Base-by-base conservation (phyloP, 2,113 vertebrate genomes). In the Phalacrocorax pelagicus region DNA sequence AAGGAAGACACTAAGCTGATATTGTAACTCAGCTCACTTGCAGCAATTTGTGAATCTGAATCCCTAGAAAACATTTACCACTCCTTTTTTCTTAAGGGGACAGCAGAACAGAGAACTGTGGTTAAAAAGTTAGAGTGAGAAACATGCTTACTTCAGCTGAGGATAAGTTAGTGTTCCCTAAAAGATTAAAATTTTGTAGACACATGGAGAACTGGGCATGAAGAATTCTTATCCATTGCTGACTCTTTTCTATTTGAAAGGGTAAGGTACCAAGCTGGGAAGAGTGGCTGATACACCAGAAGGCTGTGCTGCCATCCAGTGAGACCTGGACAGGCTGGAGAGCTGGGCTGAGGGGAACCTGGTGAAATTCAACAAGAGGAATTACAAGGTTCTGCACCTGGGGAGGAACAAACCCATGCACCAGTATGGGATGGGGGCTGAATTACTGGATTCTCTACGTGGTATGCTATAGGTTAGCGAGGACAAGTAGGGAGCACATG, bases 381-480 rank as follows among this genome's bases (percentile, higher is more conserved):
- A 38, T 10, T 38, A 38, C 38, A 38, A 38, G 38, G 38, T 38
- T 38, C 38, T 38, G 38, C 38, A 38, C 38, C 38, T 38, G 38
- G 38, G 38, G 38, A 5, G 38, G 38, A 38, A 38, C 38, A 38
- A 38, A 38, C 38, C 38, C 38, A 38, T 38, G 38, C 38, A 38
- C 10, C 38, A 38, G 38, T 38, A 38, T 38, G 38, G 38, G 38
- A 38, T 38, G 38, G 38, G 38, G 38, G 38, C 38, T 38, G 38
- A 38, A 38, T 38, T 38, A 38, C 38, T 38, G 38, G 38, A 38
- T 38, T 38, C 38, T 38, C 38, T 38, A 38, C 38, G 12, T 27
- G 9, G 11, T 26, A 52, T 44, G 26, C 6, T 2, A 21, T 21
- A 40, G 42, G 6, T 58, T 54, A 49, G 36, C 0, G 0, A 71